phyloP scores from a whole-genome alignment of 2,888 invertebrate genomes.

The Thera obeliscata region DNA sequence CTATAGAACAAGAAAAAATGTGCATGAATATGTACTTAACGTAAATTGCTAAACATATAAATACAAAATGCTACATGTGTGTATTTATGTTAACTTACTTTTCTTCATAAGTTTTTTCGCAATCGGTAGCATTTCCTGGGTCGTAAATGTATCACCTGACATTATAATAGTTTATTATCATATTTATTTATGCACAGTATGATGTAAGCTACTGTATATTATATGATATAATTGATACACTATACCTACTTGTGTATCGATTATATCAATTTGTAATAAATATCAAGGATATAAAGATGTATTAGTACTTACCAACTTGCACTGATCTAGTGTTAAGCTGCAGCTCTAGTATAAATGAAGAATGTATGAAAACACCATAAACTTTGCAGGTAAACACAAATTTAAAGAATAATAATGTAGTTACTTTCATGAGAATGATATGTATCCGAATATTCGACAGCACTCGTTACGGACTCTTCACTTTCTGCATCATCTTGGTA shows the following conservation, averaged over 20 bases:
- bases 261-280: too few relatives aligned
- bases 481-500: background rate
- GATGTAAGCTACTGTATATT: too few relatives aligned
- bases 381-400: background rate
- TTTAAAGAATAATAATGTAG: background rate
- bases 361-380: background rate
- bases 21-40: too few relatives aligned
- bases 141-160: slow-evolving; percentile 66
- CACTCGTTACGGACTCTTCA: background rate
- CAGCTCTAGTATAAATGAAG: slow-evolving; percentile 3
- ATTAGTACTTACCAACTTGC: slow-evolving; percentile 30
- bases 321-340: slow-evolving; percentile 13
- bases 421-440: background rate
- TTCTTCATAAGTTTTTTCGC: slow-evolving; percentile 54
- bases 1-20: slow-evolving; percentile 14
- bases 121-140: slow-evolving; percentile 60
- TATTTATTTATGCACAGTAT: background rate
- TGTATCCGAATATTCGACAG: background rate
- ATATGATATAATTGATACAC: too few relatives aligned
- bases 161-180: background rate
- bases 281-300: too few relatives aligned
- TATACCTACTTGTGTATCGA: too few relatives aligned
- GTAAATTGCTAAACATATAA: background rate
- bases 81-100: slow-evolving; percentile 45
- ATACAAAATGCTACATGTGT: background rate